Evolutionary conservation across 1,140 invertebrate genomes (phyloP), one percentile per base, ranked within the genome.

Genomic region (Meteorus sp.): DNA sequence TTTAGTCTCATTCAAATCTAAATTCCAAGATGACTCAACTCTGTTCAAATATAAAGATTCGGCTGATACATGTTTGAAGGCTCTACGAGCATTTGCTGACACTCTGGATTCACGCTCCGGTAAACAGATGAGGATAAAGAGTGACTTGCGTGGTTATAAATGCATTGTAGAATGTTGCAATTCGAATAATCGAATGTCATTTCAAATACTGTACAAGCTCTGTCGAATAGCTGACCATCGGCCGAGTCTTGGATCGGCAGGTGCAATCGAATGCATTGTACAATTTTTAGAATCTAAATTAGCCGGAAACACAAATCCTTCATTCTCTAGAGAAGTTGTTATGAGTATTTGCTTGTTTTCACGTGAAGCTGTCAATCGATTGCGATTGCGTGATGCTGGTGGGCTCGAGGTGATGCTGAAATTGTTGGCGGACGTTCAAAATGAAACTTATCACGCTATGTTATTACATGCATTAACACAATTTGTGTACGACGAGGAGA

Each of bases 281-380:
- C 13, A 29, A 15, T 44, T 72, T 11, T 61, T 75, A 2, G 67
- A 61, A 1, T 59, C 59, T 1, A 56, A 63, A 2, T 65, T 22
- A 33, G 17, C 44, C n/a, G 17, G 35, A 23, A 19, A n/a, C 11
- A 43, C 55, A 19, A 13, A 37, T n/a, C 11, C 11, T 15, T 48
- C 54, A 25, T 22, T 71, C 0, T 64, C 35, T 11, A 55, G 58
- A 22, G 64, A 79, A 50, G 61, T 64, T 11, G 31, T 78, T 13
- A 17, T 27, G 4, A 69, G 56, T 55, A 41, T 80, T 6, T 77
- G 72, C 50, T 50, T 77, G 2, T 74, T 79, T 35, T 77, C 70
- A 60, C 62, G 72, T 4, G 78, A 80, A 59, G 69, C 75, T 4
- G 61, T 79, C 0, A 77, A 77, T 62, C 70, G 78, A 27, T 63